A percentile compares a stretch with the other conserved stretches of the same genome.
Evolutionary conservation across 2,797 vertebrate species (phyloP).

Genomic region (Hippocampus kuda): DNA sequence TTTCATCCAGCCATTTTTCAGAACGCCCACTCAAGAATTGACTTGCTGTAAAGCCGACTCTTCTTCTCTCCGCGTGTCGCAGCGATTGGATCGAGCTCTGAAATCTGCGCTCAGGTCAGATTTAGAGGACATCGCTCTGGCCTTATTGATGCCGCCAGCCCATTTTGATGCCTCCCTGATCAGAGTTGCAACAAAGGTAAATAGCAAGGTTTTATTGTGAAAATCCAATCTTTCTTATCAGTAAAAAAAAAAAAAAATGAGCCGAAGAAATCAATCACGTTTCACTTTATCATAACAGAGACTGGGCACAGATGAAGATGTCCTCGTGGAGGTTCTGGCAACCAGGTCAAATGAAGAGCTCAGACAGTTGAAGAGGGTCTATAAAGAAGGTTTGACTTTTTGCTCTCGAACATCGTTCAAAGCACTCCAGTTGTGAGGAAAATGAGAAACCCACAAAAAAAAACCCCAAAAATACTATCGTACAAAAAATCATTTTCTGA

Average conservation of each 20-base stretch:
- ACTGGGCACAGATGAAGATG: constrained; percentile 77
- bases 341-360: constrained; percentile 77
- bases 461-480: no score
- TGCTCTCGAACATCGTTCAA: neutral
- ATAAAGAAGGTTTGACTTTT: constrained; percentile 69
- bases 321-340: constrained; percentile 77
- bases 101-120: constrained; percentile 68
- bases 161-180: constrained; percentile 78
- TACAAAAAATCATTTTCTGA: neutral
- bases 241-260: no score
- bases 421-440: no score
- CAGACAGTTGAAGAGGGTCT: constrained; percentile 65
- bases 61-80: constrained; percentile 13
- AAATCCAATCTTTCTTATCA: neutral
- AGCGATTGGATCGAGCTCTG: constrained; percentile 71
- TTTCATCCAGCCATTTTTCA: neutral
- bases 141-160: constrained; percentile 76
- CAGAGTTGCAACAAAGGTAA: constrained; percentile 75
- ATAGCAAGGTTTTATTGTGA: neutral
- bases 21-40: neutral
- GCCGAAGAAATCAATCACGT: neutral
- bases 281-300: constrained; percentile 55
- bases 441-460: neutral
- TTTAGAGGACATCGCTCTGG: constrained; percentile 71
- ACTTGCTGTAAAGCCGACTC: neutral